Base-by-base conservation (phyloP, 2,797 vertebrate genomes). In the Propithecus deckenii region DNA sequence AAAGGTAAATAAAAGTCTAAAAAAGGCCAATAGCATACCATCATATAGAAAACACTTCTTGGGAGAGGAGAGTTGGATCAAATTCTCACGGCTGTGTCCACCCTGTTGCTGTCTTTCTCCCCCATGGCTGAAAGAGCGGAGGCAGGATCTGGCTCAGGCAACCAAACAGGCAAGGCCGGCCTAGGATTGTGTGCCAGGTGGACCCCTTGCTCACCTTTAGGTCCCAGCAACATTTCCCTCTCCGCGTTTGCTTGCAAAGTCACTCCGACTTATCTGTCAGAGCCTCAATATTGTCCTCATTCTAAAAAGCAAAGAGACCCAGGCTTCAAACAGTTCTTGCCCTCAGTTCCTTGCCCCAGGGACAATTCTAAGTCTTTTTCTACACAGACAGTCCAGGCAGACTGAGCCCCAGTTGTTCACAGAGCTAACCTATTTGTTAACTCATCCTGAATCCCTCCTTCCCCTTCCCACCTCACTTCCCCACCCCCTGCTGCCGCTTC, bases 1-100 rank as follows among this genome's bases (percentile, higher is more conserved):
- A 41, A 35, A 87, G 5, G 41, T 35, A 57, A 89, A 83, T 11
- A 69, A n/a, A 85, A 57, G n/a, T 50, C 55, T 84, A 14, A 78
- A 30, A 41, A 35, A 87, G n/a, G 28, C 35, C 69, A 55, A 65
- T 25, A 52, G n/a, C 12, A 14, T 4, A 32, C 7, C 15, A 69
- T 52, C 43, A 43, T 57, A 13, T 50, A 65, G n/a, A 84, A 94
- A 89, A 67, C 9, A 91, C 14, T 59, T 92, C 38, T 18, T 71
- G 5, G 48, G 41, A 52, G 30, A 85, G 30, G 91, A 92, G 35
- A 80, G 22, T 38, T 83, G 7, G 52, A 41, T 88, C 8, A 30
- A 32, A 76, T 63, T 69, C 28, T 89, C 38, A 72, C 0, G 15
- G 28, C 30, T 23, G 2, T 7, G 0, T 74, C 52, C 32, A 32